Percentiles rank a stretch among this genome's conserved stretches.
Evolutionary conservation across 2,888 invertebrate species (phyloP).

Genomic region (Gnatocerus cornutus): DNA sequence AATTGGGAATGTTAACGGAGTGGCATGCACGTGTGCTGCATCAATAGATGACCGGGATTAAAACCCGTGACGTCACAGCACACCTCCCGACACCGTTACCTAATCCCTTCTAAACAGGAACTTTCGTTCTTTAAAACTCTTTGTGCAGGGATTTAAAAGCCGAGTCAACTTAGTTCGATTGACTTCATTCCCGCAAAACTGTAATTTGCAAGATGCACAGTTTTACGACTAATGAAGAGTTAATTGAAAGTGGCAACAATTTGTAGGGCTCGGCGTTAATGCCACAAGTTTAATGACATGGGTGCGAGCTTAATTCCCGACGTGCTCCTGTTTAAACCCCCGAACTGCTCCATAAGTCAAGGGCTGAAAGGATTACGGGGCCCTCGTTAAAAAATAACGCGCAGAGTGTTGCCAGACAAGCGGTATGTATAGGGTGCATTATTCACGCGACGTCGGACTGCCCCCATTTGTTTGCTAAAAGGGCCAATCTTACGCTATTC

Average conservation of each 20-base stretch:
- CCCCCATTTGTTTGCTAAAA: not conserved
- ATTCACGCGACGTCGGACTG: conserved; percentile 13
- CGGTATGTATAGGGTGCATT: conserved; percentile 18
- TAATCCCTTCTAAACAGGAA: conserved; percentile 1
- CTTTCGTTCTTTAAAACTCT: not conserved
- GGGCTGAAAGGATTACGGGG: conserved; percentile 48
- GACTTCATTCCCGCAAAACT: conserved; percentile 2
- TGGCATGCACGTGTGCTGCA: conserved; percentile 35
- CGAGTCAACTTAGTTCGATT: too few species aligned
- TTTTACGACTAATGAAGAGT: conserved; percentile 54
- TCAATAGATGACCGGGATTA: conserved; percentile 38
- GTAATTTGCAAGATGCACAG: conserved; percentile 12
- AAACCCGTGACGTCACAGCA: conserved; percentile 23
- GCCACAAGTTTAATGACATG: conserved; percentile 59
- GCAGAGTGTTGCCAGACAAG: conserved; percentile 24
- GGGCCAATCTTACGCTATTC: not conserved
- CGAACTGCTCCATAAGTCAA: conserved; percentile 48
- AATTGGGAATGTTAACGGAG: conserved; percentile 48
- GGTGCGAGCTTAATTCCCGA: conserved; percentile 47
- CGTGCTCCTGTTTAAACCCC: conserved; percentile 27
- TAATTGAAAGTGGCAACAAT: conserved; percentile 59
- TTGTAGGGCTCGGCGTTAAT: conserved; percentile 57
- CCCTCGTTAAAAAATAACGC: conserved; percentile 39
- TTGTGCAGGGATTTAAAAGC: too few species aligned
- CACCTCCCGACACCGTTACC: conserved; percentile 24